Conservation (phyloP, 2,797 vertebrate genomes). For the Arctocebus calabarensis region DNA sequence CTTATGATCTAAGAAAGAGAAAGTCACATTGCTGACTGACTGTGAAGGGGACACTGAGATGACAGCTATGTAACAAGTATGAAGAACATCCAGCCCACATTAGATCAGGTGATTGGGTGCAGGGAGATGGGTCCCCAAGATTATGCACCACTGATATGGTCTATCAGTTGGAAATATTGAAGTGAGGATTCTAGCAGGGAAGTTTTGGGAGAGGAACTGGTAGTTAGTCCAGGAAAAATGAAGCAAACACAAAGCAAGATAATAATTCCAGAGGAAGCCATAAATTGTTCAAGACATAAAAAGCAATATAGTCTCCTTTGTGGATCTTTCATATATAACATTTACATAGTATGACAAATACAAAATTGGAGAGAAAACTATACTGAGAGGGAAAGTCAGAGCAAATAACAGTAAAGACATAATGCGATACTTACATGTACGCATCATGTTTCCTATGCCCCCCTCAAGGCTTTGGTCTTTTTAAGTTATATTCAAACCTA, state of each 20-base stretch:
- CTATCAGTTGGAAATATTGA: not conserved
- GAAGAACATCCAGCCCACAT: not conserved
- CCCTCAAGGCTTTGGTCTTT: not conserved
- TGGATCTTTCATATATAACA: not conserved
- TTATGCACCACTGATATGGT: not conserved
- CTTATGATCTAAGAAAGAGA: not conserved
- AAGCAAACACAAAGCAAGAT: not conserved
- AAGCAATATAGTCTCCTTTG: not conserved
- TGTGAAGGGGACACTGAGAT: not conserved
- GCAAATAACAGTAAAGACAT: not conserved
- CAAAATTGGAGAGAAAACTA: not conserved
- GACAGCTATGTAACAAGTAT: not conserved
- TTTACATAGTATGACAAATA: not conserved
- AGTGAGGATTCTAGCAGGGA: not conserved
- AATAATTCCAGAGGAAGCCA: not conserved
- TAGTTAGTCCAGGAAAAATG: not conserved
- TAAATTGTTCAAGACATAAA: conserved; percentile 6
- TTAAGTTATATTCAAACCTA: not conserved
- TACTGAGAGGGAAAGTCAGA: not conserved
- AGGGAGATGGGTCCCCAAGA: not conserved
- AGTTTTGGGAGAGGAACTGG: not conserved
- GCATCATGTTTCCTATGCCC: too few relatives aligned
- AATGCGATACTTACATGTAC: not conserved
- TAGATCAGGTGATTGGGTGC: not conserved
- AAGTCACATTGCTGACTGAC: not conserved